Evolutionary conservation across 2,888 invertebrate species (phyloP).

Genomic region (Hybos culiciformis): DNA sequence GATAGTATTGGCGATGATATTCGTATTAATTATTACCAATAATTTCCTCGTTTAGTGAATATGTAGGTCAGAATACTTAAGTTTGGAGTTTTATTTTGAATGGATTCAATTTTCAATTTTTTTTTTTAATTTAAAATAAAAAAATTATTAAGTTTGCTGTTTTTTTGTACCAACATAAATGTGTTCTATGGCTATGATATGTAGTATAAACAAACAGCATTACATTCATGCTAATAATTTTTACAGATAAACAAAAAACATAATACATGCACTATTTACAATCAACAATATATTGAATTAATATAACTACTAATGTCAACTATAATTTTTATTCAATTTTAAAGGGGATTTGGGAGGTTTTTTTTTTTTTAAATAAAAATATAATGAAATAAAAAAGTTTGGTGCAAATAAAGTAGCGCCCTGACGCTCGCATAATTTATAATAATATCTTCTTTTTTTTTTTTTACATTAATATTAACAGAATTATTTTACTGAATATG

Average conservation of each 20-base stretch:
- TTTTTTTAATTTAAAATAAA: not conserved
- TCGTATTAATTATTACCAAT: too few species aligned
- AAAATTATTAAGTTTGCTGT: not conserved
- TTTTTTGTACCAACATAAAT: not conserved
- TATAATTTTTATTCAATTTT: too few species aligned
- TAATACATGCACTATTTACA: too few species aligned
- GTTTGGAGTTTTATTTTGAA: too few species aligned
- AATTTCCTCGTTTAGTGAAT: too few species aligned
- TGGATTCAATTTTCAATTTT: not conserved
- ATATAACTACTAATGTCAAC: too few species aligned
- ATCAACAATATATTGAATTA: too few species aligned
- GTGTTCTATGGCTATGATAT: not conserved
- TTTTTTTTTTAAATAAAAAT: conserved; percentile 6
- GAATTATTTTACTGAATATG: too few species aligned
- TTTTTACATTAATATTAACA: conserved; percentile 12
- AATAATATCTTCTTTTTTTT: conserved; percentile 8
- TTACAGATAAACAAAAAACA: not conserved
- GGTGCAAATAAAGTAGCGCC: conserved; percentile 26
- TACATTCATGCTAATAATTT: not conserved
- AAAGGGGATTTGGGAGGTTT: not conserved
- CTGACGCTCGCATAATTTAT: conserved; percentile 22
- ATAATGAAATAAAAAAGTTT: conserved; percentile 13
- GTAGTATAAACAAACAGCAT: not conserved
- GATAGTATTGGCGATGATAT: too few species aligned
- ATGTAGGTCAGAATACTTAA: too few species aligned